Base-by-base conservation (phyloP, 2,888 invertebrate genomes). In the Rutpela maculata region DNA sequence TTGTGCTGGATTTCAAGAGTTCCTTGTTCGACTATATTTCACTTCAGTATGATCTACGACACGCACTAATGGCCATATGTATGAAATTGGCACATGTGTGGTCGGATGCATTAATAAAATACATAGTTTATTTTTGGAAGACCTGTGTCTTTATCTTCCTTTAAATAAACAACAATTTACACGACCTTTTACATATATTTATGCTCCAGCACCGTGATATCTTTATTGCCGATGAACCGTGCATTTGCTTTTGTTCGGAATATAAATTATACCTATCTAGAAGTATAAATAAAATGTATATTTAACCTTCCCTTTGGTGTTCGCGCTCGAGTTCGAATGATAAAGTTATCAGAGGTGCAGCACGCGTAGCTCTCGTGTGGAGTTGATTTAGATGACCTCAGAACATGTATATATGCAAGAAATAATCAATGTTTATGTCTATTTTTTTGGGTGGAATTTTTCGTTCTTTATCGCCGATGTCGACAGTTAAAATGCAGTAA, bases 181-280 rank as follows among this genome's bases (percentile, higher is more conserved):
- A 62, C 62, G n/a, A 35, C 50, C n/a, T 50, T 50, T 50, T 50
- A 43, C 19, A 66, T 35, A 38, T 66, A 66, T 66, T 66, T 66
- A 66, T 66, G 38, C 38, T 2, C n/a, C 66, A 66, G 22, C 55
- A 17, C 55, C 3, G 11, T 6, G 67, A 55, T 67, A 67, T 67
- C 50, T 67, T 67, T 31, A 67, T 67, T 55, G 22, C n/a, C 50
- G 67, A 67, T 67, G 67, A 67, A 67, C 67, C 67, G 55, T 67
- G 55, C 67, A 67, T 26, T 67, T 67, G 67, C 67, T 62, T 70
- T 70, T 70, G 57, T 50, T 69, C 22, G 26, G 22, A 62, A 63
- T 63, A 62, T 72, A 63, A 72, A 72, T 63, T 60, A 17, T 10
- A 70, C 70, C 70, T 70, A 70, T 70, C 70, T 70, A 22, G 43